Evolutionary conservation across 1,140 invertebrate genomes (phyloP).

Genomic region (Pseudomyrmex gracilis): DNA sequence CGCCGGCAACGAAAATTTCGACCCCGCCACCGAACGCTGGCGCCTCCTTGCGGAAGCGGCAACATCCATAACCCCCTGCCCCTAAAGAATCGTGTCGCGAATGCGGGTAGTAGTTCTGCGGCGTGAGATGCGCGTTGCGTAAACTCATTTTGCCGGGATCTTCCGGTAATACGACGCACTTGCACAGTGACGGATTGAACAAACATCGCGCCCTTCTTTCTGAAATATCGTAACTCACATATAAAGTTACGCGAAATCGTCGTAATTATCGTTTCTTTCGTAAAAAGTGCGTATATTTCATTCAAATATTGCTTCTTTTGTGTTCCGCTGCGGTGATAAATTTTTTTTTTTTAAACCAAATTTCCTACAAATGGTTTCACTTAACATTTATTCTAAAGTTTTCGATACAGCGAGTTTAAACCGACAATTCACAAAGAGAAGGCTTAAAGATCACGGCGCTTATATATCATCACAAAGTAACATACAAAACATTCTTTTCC

Average conservation of each 20-base stretch:
- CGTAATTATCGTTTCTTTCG: background rate
- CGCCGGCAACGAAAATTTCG: conserved; percentile 64
- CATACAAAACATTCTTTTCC: conserved; percentile 17
- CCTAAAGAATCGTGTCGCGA: background rate
- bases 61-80: conserved; percentile 32
- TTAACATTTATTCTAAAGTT: conserved; percentile 55
- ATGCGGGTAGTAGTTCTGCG: conserved; percentile 2
- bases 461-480: background rate
- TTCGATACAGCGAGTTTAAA: conserved; percentile 26
- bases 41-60: conserved; percentile 64
- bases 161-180: background rate
- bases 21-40: conserved; percentile 23
- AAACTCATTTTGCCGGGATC: background rate
- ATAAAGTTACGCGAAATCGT: background rate
- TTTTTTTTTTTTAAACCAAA: background rate
- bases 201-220: background rate
- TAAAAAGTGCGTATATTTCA: background rate
- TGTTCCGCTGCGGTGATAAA: too few species aligned
- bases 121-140: background rate
- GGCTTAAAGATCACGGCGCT: background rate
- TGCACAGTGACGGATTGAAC: background rate
- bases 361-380: background rate
- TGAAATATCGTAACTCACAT: background rate
- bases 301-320: background rate
- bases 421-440: background rate